Base-by-base conservation (phyloP, 2,113 vertebrate genomes). In the Eulemur rufifrons region DNA sequence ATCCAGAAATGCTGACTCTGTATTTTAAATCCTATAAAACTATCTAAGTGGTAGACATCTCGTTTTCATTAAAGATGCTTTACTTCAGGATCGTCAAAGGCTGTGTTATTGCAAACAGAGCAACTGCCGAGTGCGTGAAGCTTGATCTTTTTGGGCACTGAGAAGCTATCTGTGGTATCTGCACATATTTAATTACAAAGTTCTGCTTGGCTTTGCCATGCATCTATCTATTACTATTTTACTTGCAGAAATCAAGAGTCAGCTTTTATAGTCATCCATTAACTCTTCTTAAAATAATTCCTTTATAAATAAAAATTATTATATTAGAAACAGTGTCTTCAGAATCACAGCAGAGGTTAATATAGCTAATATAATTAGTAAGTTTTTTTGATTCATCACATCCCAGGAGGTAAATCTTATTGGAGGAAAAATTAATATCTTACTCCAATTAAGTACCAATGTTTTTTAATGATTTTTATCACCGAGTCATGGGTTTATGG, bases 191-290 rank as follows among this genome's bases (percentile, higher is more conserved):
- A 97, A 97, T 98, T n/a, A 54, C 69, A 76, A 86, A 94, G 32
- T 82, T 98, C 96, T 93, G 25, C 54, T 95, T 97, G 94, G 89
- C 25, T 96, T 91, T 10, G 37, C 25, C 61, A 7, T 59, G 1
- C 39, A 54, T 95, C 92, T 91, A 34, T 1, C 7, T 82, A 21
- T 61, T 88, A 6, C 20, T 50, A 4, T 71, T 86, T 94, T 77
- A 29, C 47, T 84, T 92, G 20, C 17, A 1, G 29, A 83, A 87
- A 81, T 20, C 10, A 34, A 56, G 52, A 78, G 13, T 64, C 20
- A 37, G 12, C 34, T n/a, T 74, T 74, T 82, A 25, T 6, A 82
- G 8, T 37, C 32, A 54, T 54, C 93, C 12, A 15, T n/a, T 34
- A 73, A 76, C 15, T 86, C 25, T 27, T 39, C 39, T 78, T 21